Evolutionary conservation across 2,113 vertebrate genomes (phyloP), one percentile per base, ranked within the genome.

Genomic region (Origma solitaria): DNA sequence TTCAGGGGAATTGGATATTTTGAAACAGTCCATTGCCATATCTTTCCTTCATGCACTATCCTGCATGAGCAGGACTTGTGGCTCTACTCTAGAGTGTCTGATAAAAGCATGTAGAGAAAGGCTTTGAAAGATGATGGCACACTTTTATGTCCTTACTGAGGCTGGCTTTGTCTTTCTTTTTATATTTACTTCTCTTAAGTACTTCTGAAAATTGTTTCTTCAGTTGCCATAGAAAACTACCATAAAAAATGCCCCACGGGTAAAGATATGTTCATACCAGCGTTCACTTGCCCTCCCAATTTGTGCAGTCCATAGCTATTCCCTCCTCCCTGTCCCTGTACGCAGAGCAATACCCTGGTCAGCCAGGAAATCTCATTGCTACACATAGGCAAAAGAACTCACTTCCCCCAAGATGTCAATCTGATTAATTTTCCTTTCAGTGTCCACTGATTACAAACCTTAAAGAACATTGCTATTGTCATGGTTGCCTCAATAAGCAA

Each of bases 391-490:
- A 17, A 68, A 85, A 91, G 83, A 94, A 79, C 82, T 86, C 3
- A 4, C 28, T 88, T 88, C n/a, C 56, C 61, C 79, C 37, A 49
- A 56, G 51, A 71, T n/a, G 18, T 89, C 91, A 87, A 95, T 80
- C 77, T 45, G 53, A 95, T 92, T 82, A 93, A 96, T 96, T 95
- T 95, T 87, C 65, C 64, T 87, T 92, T 91, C 89, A 2, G 2
- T 44, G 37, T 38, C n/a, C 69, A 57, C 90, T 35, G 84, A 91
- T 82, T 79, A 76, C 44, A 92, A 87, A 65, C 49, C n/a, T 76
- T n/a, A 68, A 89, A 79, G 86, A 91, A 92, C 86, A 79, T 94
- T 86, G 73, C 70, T 90, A 73, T 66, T 93, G 88, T 82, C 90
- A 70, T 23, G 57, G 79, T 58, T 88, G 78, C 58, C 45, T 93